Evolutionary conservation across 2,888 invertebrate genomes (phyloP), one percentile per base, ranked within the genome.

Genomic region (Formica aserva): DNA sequence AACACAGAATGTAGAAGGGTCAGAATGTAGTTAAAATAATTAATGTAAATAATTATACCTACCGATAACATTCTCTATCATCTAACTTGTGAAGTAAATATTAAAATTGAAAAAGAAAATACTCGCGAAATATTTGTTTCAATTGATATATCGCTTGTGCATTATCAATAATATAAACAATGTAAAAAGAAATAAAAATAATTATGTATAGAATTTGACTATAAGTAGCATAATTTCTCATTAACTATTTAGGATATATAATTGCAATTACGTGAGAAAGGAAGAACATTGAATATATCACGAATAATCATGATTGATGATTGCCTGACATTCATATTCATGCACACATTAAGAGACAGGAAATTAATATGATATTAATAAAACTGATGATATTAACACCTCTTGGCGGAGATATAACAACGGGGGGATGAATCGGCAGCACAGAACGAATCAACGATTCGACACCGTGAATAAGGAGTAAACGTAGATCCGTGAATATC

Each of bases 401-500:
- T 52, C 52, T 65, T 3, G 38, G 5, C 45, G 22, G 5, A 52
- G n/a, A 22, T n/a, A n/a, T 29, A 69, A 63, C 65, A 55, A n/a
- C 77, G 63, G 5, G 74, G 32, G 9, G 48, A n/a, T 3, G 74
- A 81, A 69, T 87, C 82, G 81, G 11, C 63, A 22, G 63, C 72
- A 72, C 82, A 74, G 62, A 75, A 71, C 32, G 76, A 83, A 86
- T 83, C 60, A 80, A 78, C 65, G 65, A 41, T 45, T 67, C 71
- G 80, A 69, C 76, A 71, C 8, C n/a, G 55, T 66, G 62, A 62
- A 93, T 91, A 91, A 88, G 88, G 91, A 89, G 91, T 91, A 91
- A 91, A 92, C 88, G 91, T 81, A 82, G 86, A 85, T 85, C 81
- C 83, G 75, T 86, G 89, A 84, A 86, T 91, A 92, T 93, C 90